phyloP scores from a whole-genome alignment of 2,888 invertebrate species.

The Hypolimnas misippus region DNA sequence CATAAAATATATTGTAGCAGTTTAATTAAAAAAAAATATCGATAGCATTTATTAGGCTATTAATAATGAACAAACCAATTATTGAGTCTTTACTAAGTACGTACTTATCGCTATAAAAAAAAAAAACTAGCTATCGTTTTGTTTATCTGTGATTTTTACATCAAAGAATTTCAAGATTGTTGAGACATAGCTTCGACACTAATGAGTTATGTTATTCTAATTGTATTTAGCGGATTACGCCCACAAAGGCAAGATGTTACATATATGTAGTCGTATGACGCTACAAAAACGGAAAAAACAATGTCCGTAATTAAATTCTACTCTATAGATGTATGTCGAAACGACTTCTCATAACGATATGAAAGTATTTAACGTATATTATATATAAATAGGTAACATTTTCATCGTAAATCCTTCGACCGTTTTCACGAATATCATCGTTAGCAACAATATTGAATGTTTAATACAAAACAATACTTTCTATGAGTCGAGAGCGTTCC shows the following conservation, averaged over 20 bases:
- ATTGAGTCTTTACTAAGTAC: constrained; percentile 21
- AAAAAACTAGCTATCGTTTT: neutral
- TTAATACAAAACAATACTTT: constrained; percentile 69
- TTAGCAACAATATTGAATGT: constrained; percentile 46
- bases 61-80: constrained; percentile 33
- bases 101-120: constrained; percentile 12
- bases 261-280: constrained; percentile 27
- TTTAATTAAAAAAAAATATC: constrained; percentile 24
- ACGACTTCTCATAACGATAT: constrained; percentile 6
- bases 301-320: constrained; percentile 35
- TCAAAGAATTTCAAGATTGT: constrained; percentile 9
- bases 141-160: constrained; percentile 11
- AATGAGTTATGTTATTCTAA: constrained; percentile 20
- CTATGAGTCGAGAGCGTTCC: constrained; percentile 73
- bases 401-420: constrained; percentile 10
- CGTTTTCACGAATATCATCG: constrained; percentile 42
- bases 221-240: constrained; percentile 27
- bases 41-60: neutral
- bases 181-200: constrained; percentile 1
- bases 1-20: constrained; percentile 18
- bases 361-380: constrained; percentile 10
- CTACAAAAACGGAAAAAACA: constrained; percentile 36
- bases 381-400: constrained; percentile 7
- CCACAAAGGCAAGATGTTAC: constrained; percentile 20
- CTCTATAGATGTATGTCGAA: constrained; percentile 29